These are phyloP conservation scores for Platysteira castanea DNA, from an alignment of 2,113 vertebrate species.

Conservation along the genomic window DNA sequence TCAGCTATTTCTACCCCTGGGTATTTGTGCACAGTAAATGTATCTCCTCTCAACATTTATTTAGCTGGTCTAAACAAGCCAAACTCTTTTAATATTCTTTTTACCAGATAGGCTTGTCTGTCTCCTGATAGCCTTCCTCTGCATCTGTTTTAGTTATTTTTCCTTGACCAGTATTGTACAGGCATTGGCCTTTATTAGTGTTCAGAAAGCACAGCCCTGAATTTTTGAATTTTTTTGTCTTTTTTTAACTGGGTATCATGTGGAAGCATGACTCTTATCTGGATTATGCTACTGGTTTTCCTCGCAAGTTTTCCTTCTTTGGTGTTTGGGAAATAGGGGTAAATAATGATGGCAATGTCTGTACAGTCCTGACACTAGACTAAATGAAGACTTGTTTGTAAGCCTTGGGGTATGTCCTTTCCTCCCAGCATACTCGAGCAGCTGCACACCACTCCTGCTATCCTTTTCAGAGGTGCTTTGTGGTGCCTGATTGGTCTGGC, in stretches of 20 bases:
- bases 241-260: neutral
- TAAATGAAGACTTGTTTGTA: neutral
- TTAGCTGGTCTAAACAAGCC: neutral
- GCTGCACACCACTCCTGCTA: neutral
- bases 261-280: neutral
- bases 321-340: neutral
- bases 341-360: neutral
- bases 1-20: neutral
- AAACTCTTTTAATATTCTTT: neutral
- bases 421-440: neutral
- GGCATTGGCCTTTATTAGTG: neutral
- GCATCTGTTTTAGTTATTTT: neutral
- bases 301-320: neutral
- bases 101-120: neutral
- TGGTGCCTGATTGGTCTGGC: neutral
- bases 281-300: neutral
- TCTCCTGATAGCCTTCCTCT: neutral
- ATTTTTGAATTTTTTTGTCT: neutral
- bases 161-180: neutral
- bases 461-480: neutral
- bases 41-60: slow-evolving; percentile 19
- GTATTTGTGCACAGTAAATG: neutral
- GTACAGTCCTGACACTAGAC: neutral
- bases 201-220: neutral
- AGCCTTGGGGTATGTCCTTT: neutral